A percentile compares a stretch with the other conserved stretches of the same genome.
phyloP scores from a whole-genome alignment of 2,113 vertebrate species.

The Hydrochoerus hydrochaeris region DNA sequence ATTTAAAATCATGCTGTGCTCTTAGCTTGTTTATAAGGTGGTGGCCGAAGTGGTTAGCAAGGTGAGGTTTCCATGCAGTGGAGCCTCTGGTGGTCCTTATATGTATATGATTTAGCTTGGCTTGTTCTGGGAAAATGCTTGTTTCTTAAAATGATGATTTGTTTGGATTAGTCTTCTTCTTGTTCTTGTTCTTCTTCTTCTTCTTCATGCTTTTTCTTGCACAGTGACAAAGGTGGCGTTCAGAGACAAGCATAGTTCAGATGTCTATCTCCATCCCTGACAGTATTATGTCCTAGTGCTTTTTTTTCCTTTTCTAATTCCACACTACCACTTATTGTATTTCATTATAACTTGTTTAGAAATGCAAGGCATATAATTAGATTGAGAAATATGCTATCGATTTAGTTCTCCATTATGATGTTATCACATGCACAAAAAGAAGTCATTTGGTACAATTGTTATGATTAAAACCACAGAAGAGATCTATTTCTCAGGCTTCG shows the following conservation, averaged over 20 bases:
- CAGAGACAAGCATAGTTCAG: conserved; percentile 42
- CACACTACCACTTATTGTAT: conserved; percentile 76
- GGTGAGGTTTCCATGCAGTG: neutral
- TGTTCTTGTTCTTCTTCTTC: neutral
- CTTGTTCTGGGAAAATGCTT: conserved; percentile 35
- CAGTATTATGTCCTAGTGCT: conserved; percentile 62
- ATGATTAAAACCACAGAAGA: conserved; percentile 84
- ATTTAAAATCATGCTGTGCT: neutral
- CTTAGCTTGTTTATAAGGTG: neutral
- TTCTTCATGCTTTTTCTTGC: neutral
- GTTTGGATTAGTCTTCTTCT: neutral
- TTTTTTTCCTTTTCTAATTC: conserved; percentile 71
- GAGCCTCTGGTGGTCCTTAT: neutral
- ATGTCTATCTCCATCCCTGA: conserved; percentile 55
- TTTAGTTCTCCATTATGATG: conserved; percentile 86
- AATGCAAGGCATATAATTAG: conserved; percentile 85
- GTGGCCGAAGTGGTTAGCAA: neutral
- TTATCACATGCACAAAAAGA: conserved; percentile 85
- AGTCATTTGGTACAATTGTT: conserved; percentile 85
- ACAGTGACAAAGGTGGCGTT: conserved; percentile 35
- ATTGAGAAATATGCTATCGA: conserved; percentile 83
- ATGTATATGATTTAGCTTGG: conserved; percentile 10
- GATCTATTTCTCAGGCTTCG: conserved; percentile 80
- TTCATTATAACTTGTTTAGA: conserved; percentile 83
- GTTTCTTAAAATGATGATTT: neutral